Evolutionary conservation across 1,140 invertebrate species (phyloP), one percentile per base, ranked within the genome.

Genomic region (Procambarus virginalis): DNA sequence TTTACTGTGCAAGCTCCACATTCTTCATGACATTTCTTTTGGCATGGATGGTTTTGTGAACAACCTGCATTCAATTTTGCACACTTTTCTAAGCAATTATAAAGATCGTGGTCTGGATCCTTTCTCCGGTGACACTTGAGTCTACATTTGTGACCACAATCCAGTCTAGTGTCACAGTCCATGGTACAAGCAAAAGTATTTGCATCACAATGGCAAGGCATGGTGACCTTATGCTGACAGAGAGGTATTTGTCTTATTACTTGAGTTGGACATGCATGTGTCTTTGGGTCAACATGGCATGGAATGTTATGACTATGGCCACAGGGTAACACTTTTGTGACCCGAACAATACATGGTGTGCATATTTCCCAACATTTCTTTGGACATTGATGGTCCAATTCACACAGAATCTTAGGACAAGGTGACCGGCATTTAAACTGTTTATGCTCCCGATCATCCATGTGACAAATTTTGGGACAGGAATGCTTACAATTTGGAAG

Each of bases 401-500:
- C 97, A 55, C 97, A 85, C 10, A 85, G 45, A 14, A 83, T 75
- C 93, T 92, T 94, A 14, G 51, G 84, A 93, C 90, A 94, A 84
- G 93, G 88, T 92, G 93, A 92, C 76, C 83, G 90, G 91, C 95
- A 96, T 88, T 93, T 93, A 46, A 93, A 93, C 3, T 87, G 48
- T 3, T 76, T 48, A 92, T 96, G 95, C 3, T 94, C 93, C 8
- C 93, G 87, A 90, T 94, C 93, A 90, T 95, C 95, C 84, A 95
- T 95, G 8, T 93, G 93, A 70, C 93, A 93, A 2, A 95, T 85
- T 48, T 93, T 94, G 45, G 94, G 93, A 92, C 96, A 96, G 34
- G 84, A 85, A 92, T 96, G 96, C 4, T 94, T 94, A 55, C 96
- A 92, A 96, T 94, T 20, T 95, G 94, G 92, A 94, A 96, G 73